Base-by-base conservation (phyloP, 2,113 vertebrate genomes). In the Aspidoscelis tigris region DNA sequence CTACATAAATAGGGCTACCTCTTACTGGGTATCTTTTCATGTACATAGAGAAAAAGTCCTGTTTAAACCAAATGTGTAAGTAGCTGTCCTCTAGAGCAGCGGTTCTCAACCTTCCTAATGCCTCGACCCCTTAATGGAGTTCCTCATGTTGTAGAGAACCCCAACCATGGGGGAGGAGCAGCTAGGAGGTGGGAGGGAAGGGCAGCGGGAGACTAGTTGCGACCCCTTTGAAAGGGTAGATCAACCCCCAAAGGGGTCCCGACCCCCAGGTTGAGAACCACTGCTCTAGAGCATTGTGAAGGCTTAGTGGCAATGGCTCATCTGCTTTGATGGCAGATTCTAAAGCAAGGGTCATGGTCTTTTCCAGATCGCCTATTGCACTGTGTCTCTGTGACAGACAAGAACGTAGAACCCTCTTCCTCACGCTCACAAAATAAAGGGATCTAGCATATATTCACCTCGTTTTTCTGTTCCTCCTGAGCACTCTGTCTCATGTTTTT, bases 1-100 rank as follows among this genome's bases (percentile, higher is more conserved):
- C 79, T 87, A 72, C 53, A 82, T 83, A 87, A 83, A 76, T 22
- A 89, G 92, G 88, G 88, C 87, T 92, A 90, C 0, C 1, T 89
- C 84, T 92, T 90, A 89, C 87, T 89, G 90, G 88, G 90, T 90
- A 87, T 82, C 88, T 92, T 92, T 90, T 55, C 82, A 78, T 85
- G 61, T 89, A 89, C 0, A 65, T 0, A 87, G 0, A 79, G 0
- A 88, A 69, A 88, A 1, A 87, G 77, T 86, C 87, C 44, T 91
- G 72, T 92, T 92, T 91, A 91, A 91, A 86, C 89, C 88, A 89
- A 80, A 86, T 81, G 71, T 93, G 53, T 87, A 92, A 80, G 83
- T 80, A 80, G 81, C 76, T 85, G 85, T 80, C 55, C 76, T 76
- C 76, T 68, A 92, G 41, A 65, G 68, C 80, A 16, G 33, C 33